phyloP scores from a whole-genome alignment of 2,888 invertebrate species.

The Rotaria macrura region DNA sequence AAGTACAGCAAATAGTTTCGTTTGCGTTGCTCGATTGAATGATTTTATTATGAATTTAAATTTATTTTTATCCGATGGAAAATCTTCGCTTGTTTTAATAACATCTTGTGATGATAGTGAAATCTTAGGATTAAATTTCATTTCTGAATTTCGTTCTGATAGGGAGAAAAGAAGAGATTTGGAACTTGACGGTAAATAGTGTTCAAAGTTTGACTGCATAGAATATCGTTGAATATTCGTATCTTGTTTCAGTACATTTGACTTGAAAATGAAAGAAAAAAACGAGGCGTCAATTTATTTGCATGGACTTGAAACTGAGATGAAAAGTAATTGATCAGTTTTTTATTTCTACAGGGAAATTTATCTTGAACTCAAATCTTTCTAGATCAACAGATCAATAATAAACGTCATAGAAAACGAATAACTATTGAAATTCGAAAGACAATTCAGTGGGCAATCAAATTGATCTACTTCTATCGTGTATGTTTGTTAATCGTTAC shows the following conservation, averaged over 20 bases:
- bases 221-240: neutral
- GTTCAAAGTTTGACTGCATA: neutral
- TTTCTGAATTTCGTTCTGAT: neutral
- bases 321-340: no score
- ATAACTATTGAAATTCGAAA: no score
- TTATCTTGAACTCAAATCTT: no score
- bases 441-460: no score
- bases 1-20: neutral
- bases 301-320: no score
- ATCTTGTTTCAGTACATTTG: neutral
- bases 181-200: neutral
- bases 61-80: neutral
- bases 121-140: no score
- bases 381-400: no score
- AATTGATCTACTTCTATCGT: no score
- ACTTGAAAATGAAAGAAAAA: neutral
- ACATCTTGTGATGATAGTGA: neutral
- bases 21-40: neutral
- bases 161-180: neutral
- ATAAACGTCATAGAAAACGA: no score
- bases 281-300: no score
- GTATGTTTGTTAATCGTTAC: no score
- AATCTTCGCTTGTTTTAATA: neutral
- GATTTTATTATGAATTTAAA: neutral
- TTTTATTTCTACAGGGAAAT: no score